Evolutionary conservation across 2,797 vertebrate genomes (phyloP), one percentile per base, ranked within the genome.

Genomic region (Microcaecilia unicolor): DNA sequence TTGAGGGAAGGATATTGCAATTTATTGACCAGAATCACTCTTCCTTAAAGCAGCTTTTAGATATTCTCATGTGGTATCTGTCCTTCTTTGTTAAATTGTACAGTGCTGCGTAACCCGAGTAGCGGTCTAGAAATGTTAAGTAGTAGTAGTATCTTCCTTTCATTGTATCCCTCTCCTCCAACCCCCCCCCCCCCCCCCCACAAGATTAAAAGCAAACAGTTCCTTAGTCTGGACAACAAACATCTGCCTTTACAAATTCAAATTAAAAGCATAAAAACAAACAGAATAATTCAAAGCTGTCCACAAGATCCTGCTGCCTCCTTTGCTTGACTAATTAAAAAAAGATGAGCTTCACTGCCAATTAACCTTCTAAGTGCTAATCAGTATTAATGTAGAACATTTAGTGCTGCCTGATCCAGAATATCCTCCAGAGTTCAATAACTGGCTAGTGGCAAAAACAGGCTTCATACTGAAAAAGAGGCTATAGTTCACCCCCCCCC

Each of bases 231-330:
- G 27, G 27, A 33, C 25, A 52, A 53, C 53, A 70, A 69, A 74
- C 54, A 72, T 61, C 61, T 61, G 54, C 61, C 55, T 66, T 73
- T 52, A 64, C 51, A 67, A 59, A 76, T 76, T 76, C 58, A 67
- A 68, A 77, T 62, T 52, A 70, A 48, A 42, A 62, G 57, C 64
- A 75, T 80, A 77, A 81, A 63, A 62, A 64, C 68, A 74, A 71
- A 76, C 55, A 72, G 68, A 76, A 69, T 60, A 67, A 74, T 68
- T 76, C 61, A 72, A 58, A 68, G 55, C 59, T 55, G 51, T 47
- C 53, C 57, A 30, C 51, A 42, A 64, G 41, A 41, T 61, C 61
- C 55, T 32, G 22, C 37, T 51, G 51, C 60, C 45, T 72, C 47
- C 59, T 61, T 52, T 65, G 53, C 49, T 61, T 49, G 60, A 65